Percentiles rank a stretch among this genome's conserved stretches.
Evolutionary conservation across 2,797 vertebrate species (phyloP).

Genomic region (Hydrocynus forskahlii): DNA sequence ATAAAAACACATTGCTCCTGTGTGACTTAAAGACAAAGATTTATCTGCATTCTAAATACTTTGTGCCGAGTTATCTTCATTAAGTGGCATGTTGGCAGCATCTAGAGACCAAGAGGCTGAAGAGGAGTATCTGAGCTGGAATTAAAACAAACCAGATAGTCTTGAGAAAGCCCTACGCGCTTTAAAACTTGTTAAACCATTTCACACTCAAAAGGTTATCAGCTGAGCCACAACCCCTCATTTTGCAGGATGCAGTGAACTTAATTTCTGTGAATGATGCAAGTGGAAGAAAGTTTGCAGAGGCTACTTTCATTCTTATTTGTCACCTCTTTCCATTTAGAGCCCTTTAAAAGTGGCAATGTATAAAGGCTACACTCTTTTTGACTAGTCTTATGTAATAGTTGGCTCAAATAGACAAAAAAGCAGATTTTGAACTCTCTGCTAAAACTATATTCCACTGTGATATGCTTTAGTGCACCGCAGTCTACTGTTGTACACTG

Average conservation of each 20-base stretch:
- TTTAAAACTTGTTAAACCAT: not conserved
- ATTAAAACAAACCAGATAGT: not conserved
- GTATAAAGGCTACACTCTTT: constrained; percentile 8
- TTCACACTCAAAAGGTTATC: not conserved
- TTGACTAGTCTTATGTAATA: constrained; percentile 36
- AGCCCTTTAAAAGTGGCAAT: constrained; percentile 3
- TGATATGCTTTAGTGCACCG: not conserved
- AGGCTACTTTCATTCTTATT: constrained; percentile 4
- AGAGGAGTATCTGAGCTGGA: constrained; percentile 1
- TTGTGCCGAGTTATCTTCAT: not conserved
- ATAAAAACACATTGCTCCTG: not conserved
- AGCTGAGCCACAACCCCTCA: not conserved
- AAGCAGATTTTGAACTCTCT: too few species aligned
- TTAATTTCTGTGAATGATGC: not conserved
- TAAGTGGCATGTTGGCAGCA: constrained; percentile 12
- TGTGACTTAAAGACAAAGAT: not conserved
- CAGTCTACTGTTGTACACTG: not conserved
- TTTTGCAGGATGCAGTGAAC: not conserved
- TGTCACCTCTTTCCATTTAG: not conserved
- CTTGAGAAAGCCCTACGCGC: not conserved
- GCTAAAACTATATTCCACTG: too few species aligned
- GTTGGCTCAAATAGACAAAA: not conserved
- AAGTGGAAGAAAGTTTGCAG: constrained; percentile 6
- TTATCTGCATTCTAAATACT: not conserved
- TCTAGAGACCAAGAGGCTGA: not conserved